A percentile compares a stretch with the other conserved stretches of the same genome.
These are phyloP conservation scores for Falco peregrinus DNA, from an alignment of 2,797 vertebrate species.

Conservation along the genomic window DNA sequence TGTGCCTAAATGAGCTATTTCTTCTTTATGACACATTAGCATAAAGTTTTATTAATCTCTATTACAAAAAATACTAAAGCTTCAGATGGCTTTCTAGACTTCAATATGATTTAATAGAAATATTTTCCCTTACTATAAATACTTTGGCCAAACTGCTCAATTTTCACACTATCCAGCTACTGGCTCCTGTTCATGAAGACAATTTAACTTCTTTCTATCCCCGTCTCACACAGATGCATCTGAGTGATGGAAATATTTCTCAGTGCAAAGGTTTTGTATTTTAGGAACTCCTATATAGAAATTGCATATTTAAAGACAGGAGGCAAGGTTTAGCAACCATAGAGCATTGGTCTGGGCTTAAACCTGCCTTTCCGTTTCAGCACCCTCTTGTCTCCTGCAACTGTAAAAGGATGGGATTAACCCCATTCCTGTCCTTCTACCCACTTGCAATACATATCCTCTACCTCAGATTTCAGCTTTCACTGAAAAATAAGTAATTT, in stretches of 20 bases:
- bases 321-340: neutral
- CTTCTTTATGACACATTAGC: constrained; percentile 20
- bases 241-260: neutral
- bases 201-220: neutral
- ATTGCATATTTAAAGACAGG: neutral
- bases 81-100: neutral
- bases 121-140: constrained; percentile 52
- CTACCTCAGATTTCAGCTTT: neutral
- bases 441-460: neutral
- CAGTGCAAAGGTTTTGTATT: neutral
- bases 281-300: neutral
- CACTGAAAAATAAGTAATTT: neutral
- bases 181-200: neutral
- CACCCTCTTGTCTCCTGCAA: neutral
- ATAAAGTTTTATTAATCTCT: constrained; percentile 26
- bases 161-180: constrained; percentile 22
- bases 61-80: neutral
- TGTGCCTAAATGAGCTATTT: neutral
- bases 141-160: constrained; percentile 6
- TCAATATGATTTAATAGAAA: constrained; percentile 27
- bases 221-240: neutral
- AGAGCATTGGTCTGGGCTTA: neutral
- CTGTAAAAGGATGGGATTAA: neutral
- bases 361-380: neutral
- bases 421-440: neutral